Evolutionary conservation across 2,888 invertebrate species (phyloP), one percentile per base, ranked within the genome.

Genomic region (Hydrotaea diabolus): DNA sequence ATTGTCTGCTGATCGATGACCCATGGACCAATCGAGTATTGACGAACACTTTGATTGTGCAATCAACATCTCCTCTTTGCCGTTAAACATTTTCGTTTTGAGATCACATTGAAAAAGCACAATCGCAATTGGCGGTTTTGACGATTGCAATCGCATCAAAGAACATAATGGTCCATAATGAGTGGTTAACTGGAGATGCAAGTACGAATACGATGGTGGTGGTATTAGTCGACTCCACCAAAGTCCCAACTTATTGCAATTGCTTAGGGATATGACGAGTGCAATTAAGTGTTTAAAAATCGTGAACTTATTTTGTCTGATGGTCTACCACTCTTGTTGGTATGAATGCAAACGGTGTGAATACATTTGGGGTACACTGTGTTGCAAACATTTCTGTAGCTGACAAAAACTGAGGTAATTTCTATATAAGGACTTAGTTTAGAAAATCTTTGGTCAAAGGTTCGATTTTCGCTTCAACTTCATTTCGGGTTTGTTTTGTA

Each of bases 221-320:
- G n/a, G 21, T 21, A 55, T 21, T 21, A 26, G 59, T 59, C 8
- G 7, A 31, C 31, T 4, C 31, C 23, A 49, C n/a, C n/a, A n/a
- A n/a, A n/a, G n/a, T 23, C 5, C 23, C 9, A 21, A 49, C 15
- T 59, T 2, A 26, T 59, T 9, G 26, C 59, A n/a, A n/a, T n/a
- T 62, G 77, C 80, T 78, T 77, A 46, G 78, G 83, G 83, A 62
- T 57, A 79, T 75, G 75, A 74, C 43, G 77, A 57, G 64, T 71
- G 57, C 77, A 80, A 84, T 80, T 78, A 74, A 77, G 73, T 62
- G 39, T 83, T 82, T 53, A 76, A 11, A 78, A 73, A 71, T 64
- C 74, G 77, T 77, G 73, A 64, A 81, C 23, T 62, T 39, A 23
- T 36, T 39, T 59, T 59, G 74, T 46, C 57, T n/a, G 15, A 26